Percentiles rank a stretch among this genome's conserved stretches.
Evolutionary conservation across 2,797 vertebrate genomes (phyloP).

Genomic region (Acropternis orthonyx): DNA sequence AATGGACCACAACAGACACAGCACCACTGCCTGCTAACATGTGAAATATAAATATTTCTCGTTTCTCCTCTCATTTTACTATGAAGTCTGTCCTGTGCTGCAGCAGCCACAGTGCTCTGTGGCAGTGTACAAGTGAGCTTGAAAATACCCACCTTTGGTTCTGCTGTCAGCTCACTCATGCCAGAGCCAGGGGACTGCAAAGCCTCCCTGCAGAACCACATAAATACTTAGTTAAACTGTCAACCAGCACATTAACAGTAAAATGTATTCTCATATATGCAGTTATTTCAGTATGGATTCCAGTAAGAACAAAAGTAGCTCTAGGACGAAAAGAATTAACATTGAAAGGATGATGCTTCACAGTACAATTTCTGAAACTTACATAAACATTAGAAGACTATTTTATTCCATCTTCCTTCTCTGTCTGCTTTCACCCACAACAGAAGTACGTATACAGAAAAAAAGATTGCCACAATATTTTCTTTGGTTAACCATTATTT

Average conservation of each 20-base stretch:
- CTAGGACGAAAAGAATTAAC: not conserved
- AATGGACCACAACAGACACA: not conserved
- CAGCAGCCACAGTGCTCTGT: accelerated
- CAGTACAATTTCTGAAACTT: not conserved
- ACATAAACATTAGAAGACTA: not conserved
- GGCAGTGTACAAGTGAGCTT: too few relatives aligned
- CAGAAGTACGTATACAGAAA: not conserved
- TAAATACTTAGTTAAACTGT: not conserved
- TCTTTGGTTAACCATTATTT: not conserved
- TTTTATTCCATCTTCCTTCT: not conserved
- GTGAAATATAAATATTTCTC: not conserved
- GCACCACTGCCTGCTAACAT: not conserved
- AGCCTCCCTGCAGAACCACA: not conserved
- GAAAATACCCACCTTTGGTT: not conserved
- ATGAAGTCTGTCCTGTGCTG: accelerated
- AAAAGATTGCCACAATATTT: not conserved
- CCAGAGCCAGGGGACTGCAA: not conserved
- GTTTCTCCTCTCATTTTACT: not conserved
- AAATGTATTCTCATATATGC: not conserved
- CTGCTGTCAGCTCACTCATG: not conserved
- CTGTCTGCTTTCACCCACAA: not conserved
- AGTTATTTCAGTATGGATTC: not conserved
- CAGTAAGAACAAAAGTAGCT: not conserved
- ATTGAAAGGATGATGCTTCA: not conserved
- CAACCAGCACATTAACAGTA: not conserved